Base-by-base conservation (phyloP, 2,113 vertebrate species). In the Cavia porcellus region DNA sequence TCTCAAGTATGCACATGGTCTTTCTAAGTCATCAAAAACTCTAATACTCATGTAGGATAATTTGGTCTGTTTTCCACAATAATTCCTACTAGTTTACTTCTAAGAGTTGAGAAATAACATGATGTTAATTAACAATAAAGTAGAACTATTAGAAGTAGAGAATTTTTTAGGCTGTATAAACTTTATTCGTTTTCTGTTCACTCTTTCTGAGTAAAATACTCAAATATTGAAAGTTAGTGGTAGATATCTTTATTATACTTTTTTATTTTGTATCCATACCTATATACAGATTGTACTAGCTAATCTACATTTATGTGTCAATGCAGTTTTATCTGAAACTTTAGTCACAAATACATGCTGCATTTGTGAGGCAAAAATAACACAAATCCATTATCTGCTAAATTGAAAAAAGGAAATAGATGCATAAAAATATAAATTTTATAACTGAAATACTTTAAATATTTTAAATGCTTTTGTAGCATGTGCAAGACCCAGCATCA, bases 401-500 rank as follows among this genome's bases (percentile, higher is more conserved):
- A 74, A 7, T 87, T 92, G 8, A 38, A 82, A 95, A 95, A 92
- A 94, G 47, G 32, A 75, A 66, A 17, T 13, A 77, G 25, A 28
- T 50, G 5, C 45, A 47, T 50, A 77, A 45, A 77, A 77, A 50
- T 77, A 50, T 50, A 17, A 77, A 77, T 77, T 77, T 66, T 81
- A 7, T 61, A 47, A 30, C 24, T 47, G 68, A 74, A 94, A 90
- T 86, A 86, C 4, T 42, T 80, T 61, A 62, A 88, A 62, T 74
- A 32, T 86, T 92, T 92, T 32, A 94, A 80, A 81, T 90, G 77
- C 17, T 95, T 87, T 96, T 61, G 13, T n/a, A 68, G 30, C 38
- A 75, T 80, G 7, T 62, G 20, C 8, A 47, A 79, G 22, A 14
- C 20, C n/a, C 20, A 47, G 11, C 20, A 62, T 20, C 10, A 47